These are phyloP conservation scores for Notolepis coatsorum DNA, from an alignment of 2,797 vertebrate genomes.

Conservation along the genomic window DNA sequence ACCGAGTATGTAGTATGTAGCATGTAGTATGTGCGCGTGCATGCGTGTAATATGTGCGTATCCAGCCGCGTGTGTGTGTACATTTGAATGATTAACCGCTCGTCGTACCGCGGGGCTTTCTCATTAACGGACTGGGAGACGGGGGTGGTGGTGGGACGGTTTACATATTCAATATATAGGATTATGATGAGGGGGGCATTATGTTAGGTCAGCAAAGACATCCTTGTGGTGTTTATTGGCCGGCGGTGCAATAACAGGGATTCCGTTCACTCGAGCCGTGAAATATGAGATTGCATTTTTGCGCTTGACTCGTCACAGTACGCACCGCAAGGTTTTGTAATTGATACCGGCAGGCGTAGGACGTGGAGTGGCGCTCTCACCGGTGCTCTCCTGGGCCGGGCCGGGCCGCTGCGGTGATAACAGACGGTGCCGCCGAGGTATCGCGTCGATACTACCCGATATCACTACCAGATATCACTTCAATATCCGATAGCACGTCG, in stretches of 20 bases:
- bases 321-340: conserved; percentile 39
- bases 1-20: too few species aligned
- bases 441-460: too few species aligned
- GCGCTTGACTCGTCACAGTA: conserved; percentile 39
- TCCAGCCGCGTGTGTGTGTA: too few species aligned
- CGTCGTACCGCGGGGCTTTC: conserved; percentile 21
- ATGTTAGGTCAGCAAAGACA: conserved; percentile 46
- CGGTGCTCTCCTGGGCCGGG: too few species aligned
- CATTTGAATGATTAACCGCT: conserved; percentile 35
- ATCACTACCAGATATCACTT: too few species aligned
- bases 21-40: not conserved
- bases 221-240: conserved; percentile 34
- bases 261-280: conserved; percentile 39
- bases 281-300: conserved; percentile 62
- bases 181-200: conserved; percentile 47
- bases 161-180: conserved; percentile 56
- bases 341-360: conserved; percentile 33
- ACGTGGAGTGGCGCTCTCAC: not conserved
- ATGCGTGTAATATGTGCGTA: too few species aligned
- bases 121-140: conserved; percentile 31
- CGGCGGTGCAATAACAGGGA: conserved; percentile 45
- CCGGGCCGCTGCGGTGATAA: too few species aligned
- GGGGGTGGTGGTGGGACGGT: conserved; percentile 23
- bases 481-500: too few species aligned
- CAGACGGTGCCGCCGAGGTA: too few species aligned